Evolutionary conservation across 2,888 invertebrate species (phyloP).

Genomic region (Teleiodes luculella): DNA sequence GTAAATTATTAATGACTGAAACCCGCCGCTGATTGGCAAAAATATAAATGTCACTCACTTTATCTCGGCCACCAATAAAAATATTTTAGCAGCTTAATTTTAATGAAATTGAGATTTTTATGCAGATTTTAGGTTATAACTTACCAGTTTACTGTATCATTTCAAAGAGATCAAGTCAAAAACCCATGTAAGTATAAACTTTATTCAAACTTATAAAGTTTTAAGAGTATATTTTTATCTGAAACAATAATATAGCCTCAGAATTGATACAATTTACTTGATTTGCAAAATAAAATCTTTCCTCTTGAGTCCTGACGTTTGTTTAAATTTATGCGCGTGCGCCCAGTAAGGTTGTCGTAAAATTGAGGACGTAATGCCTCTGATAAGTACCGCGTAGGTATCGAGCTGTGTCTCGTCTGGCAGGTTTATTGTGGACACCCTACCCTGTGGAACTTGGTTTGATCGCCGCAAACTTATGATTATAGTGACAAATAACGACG

Average conservation of each 20-base stretch:
- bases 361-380: conserved; percentile 72
- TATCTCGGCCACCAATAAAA: conserved; percentile 7
- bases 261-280: conserved; percentile 76
- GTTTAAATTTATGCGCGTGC: conserved; percentile 68
- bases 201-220: conserved; percentile 4
- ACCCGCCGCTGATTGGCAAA: conserved; percentile 6
- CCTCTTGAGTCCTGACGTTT: conserved; percentile 66
- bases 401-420: conserved; percentile 60
- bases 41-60: conserved; percentile 7
- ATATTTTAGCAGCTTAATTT: conserved; percentile 12
- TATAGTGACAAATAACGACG: conserved; percentile 20
- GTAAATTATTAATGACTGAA: not conserved
- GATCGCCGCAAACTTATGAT: conserved; percentile 50
- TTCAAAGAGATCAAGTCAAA: conserved; percentile 4
- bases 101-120: conserved; percentile 9
- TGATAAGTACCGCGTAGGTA: conserved; percentile 64
- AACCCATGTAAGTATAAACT: conserved; percentile 3
- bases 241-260: conserved; percentile 67
- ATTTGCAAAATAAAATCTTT: conserved; percentile 73
- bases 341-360: conserved; percentile 67
- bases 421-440: conserved; percentile 75
- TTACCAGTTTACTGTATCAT: conserved; percentile 5
- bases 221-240: conserved; percentile 48
- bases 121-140: conserved; percentile 5
- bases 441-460: conserved; percentile 41